Evolutionary conservation across 2,888 invertebrate species (phyloP).

Genomic region (Melitaea athalia): DNA sequence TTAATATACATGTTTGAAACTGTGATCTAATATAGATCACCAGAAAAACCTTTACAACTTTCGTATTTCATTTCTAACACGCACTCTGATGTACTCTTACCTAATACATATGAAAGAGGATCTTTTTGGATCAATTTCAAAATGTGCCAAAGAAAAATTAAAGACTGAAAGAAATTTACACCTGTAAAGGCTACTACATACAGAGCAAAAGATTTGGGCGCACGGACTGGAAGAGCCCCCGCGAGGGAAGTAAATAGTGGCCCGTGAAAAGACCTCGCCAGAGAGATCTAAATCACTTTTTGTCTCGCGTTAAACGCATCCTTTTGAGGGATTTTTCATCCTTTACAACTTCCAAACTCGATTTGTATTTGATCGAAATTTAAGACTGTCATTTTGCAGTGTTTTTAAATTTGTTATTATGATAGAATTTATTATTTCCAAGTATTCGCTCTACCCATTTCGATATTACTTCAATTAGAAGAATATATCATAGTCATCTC

Average conservation of each 20-base stretch:
- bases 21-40: no score
- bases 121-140: constrained; percentile 1
- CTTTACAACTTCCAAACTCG: constrained; percentile 63
- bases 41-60: no score
- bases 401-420: neutral
- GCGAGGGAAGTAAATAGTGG: constrained; percentile 76
- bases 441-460: constrained; percentile 33
- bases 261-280: constrained; percentile 64
- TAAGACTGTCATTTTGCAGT: constrained; percentile 54
- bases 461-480: constrained; percentile 24
- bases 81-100: neutral
- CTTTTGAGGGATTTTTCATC: constrained; percentile 79
- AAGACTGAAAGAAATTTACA: constrained; percentile 26
- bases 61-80: neutral
- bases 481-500: constrained; percentile 20
- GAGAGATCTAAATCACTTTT: constrained; percentile 77
- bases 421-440: neutral
- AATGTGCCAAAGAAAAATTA: constrained; percentile 15
- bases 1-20: neutral
- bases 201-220: constrained; percentile 62
- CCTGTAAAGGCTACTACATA: constrained; percentile 47
- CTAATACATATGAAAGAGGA: neutral
- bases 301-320: constrained; percentile 77
- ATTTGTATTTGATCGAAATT: constrained; percentile 69
- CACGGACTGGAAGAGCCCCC: constrained; percentile 62